phyloP scores from a whole-genome alignment of 2,888 invertebrate species.

The Agriopis leucophaearia region DNA sequence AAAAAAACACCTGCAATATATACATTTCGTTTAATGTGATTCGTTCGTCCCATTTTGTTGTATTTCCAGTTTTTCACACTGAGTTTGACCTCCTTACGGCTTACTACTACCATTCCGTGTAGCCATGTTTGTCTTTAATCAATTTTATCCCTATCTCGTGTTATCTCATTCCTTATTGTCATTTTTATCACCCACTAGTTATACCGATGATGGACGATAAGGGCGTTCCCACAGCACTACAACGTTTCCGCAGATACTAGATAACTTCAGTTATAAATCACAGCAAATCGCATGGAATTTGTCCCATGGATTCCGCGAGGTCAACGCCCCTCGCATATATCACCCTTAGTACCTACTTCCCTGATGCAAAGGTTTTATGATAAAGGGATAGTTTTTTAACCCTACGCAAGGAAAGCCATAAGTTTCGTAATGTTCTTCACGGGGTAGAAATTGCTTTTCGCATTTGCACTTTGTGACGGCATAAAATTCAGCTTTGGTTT shows the following conservation, averaged over 20 bases:
- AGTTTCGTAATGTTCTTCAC: slow-evolving; percentile 29
- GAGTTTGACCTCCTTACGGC: too few relatives aligned
- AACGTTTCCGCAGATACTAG: slow-evolving; percentile 48
- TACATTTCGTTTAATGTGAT: too few relatives aligned
- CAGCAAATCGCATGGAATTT: slow-evolving; percentile 66
- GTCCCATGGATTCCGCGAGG: slow-evolving; percentile 59
- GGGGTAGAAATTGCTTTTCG: slow-evolving; percentile 37
- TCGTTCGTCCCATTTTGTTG: too few relatives aligned
- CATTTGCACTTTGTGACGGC: slow-evolving; percentile 31
- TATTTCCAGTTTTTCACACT: neutral
- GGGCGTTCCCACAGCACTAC: slow-evolving; percentile 35
- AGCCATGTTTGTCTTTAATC: too few relatives aligned
- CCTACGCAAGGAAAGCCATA: slow-evolving; percentile 38
- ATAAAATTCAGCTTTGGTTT: slow-evolving; percentile 20
- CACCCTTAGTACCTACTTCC: slow-evolving; percentile 60
- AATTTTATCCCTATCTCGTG: neutral
- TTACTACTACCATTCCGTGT: too few relatives aligned
- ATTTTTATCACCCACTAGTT: slow-evolving; percentile 26
- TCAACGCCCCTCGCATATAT: slow-evolving; percentile 64
- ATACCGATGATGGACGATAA: slow-evolving; percentile 32
- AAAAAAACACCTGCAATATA: too few relatives aligned
- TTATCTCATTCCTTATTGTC: slow-evolving; percentile 6
- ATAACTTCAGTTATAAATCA: slow-evolving; percentile 54
- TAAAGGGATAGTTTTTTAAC: slow-evolving; percentile 46
- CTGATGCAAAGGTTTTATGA: slow-evolving; percentile 56